Evolutionary conservation across 2,797 vertebrate genomes (phyloP).

Genomic region (Epinephelus awoara): DNA sequence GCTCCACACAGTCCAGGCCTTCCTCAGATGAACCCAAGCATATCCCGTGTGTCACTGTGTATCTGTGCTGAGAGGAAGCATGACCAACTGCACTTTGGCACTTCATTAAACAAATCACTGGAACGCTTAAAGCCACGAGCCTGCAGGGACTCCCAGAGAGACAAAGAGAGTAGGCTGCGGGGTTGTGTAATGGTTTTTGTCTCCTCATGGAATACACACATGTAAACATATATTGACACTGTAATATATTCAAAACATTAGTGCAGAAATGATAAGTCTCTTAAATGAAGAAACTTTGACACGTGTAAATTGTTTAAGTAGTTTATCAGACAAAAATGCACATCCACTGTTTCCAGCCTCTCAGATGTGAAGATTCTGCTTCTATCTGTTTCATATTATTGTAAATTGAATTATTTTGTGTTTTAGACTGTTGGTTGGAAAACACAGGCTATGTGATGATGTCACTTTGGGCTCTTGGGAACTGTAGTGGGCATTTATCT

Average conservation of each 20-base stretch:
- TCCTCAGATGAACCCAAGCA: constrained; percentile 83
- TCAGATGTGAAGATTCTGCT: background rate
- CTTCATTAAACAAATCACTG: constrained; percentile 76
- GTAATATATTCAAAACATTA: background rate
- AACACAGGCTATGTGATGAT: background rate
- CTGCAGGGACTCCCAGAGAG: constrained; percentile 42
- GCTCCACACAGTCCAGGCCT: constrained; percentile 75
- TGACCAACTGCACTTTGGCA: constrained; percentile 78
- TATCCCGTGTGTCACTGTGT: constrained; percentile 79
- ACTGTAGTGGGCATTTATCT: background rate
- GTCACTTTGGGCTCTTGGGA: background rate
- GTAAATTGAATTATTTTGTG: background rate
- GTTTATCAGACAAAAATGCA: background rate
- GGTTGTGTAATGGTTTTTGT: constrained; percentile 27
- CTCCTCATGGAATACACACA: constrained; percentile 21
- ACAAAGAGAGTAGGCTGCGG: background rate
- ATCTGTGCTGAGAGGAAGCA: constrained; percentile 82
- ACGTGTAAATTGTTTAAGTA: background rate
- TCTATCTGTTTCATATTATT: background rate
- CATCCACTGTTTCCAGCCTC: background rate
- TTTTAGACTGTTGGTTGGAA: background rate
- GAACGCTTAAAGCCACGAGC: constrained; percentile 39
- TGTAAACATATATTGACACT: background rate
- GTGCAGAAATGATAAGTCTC: background rate
- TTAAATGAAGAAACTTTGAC: background rate